phyloP scores from a whole-genome alignment of 2,888 invertebrate genomes.

The Orthosia incerta region DNA sequence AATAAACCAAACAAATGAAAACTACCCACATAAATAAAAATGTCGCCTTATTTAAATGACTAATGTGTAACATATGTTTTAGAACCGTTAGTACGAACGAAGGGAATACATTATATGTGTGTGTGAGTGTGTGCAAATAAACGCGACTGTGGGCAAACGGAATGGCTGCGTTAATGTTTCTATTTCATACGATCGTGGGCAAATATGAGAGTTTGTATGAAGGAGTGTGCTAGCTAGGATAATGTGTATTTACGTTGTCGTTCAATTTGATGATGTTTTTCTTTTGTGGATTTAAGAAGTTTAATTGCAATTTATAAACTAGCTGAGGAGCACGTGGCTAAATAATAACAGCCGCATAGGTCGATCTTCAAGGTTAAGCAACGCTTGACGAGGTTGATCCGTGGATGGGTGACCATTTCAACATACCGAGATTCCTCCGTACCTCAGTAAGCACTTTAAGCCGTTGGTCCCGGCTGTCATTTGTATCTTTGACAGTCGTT shows the following conservation, averaged over 20 bases:
- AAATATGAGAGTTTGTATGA: slow-evolving; percentile 24
- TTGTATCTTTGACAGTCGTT: no score
- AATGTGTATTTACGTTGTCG: slow-evolving; percentile 8
- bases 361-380: no score
- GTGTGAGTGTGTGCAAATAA: slow-evolving; percentile 55
- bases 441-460: no score
- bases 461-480: no score
- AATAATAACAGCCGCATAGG: no score
- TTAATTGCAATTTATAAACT: not conserved
- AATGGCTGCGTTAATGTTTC: slow-evolving; percentile 66
- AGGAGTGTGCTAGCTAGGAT: not conserved
- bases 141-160: slow-evolving; percentile 58
- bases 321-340: no score
- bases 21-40: not conserved
- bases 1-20: not conserved
- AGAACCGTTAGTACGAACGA: slow-evolving; percentile 16
- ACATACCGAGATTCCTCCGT: no score
- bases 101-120: not conserved
- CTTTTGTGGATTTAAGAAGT: not conserved
- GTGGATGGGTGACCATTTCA: no score
- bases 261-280: not conserved
- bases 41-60: slow-evolving; percentile 6
- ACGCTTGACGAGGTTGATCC: no score
- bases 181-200: slow-evolving; percentile 53
- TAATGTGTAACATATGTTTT: slow-evolving; percentile 25